Percentiles rank a stretch among this genome's conserved stretches.
These are phyloP conservation scores for Alcedo atthis DNA, from an alignment of 2,797 vertebrate species.

Conservation along the genomic window DNA sequence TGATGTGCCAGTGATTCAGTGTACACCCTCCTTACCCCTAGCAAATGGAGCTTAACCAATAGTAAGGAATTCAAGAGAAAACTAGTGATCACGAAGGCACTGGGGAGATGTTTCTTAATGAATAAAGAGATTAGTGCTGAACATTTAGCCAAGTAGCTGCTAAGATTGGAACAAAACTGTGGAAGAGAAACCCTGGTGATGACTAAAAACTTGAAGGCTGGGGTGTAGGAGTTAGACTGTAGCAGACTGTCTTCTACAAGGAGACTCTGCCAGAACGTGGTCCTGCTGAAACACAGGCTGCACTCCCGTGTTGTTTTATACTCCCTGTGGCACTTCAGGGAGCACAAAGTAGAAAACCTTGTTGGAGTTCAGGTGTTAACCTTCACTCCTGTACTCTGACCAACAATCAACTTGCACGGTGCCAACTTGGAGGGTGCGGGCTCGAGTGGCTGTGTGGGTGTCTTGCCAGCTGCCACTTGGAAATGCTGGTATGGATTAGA, in stretches of 20 bases:
- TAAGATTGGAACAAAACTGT: not conserved
- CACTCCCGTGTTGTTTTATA: not conserved
- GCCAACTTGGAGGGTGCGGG: not conserved
- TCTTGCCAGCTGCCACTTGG: conserved; percentile 43
- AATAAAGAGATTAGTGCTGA: not conserved
- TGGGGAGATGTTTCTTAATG: not conserved
- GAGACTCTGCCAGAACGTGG: conserved; percentile 12
- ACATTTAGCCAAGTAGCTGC: not conserved
- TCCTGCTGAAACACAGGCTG: conserved; percentile 16
- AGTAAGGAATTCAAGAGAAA: not conserved
- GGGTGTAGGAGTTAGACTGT: conserved; percentile 53
- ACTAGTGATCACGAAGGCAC: not conserved
- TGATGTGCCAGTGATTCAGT: not conserved
- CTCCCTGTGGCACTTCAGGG: not conserved
- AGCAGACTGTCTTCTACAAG: conserved; percentile 15
- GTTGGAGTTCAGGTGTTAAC: not conserved
- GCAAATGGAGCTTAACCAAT: not conserved
- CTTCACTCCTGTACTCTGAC: not conserved
- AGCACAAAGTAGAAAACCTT: not conserved
- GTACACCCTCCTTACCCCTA: not conserved
- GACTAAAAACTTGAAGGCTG: conserved; percentile 52
- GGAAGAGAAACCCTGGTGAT: not conserved
- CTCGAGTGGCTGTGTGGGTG: conserved; percentile 46
- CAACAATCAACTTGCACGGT: not conserved
- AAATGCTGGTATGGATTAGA: conserved; percentile 56